These are phyloP conservation scores for Tupaia tana DNA, from an alignment of 2,113 vertebrate species.

Conservation along the genomic window DNA sequence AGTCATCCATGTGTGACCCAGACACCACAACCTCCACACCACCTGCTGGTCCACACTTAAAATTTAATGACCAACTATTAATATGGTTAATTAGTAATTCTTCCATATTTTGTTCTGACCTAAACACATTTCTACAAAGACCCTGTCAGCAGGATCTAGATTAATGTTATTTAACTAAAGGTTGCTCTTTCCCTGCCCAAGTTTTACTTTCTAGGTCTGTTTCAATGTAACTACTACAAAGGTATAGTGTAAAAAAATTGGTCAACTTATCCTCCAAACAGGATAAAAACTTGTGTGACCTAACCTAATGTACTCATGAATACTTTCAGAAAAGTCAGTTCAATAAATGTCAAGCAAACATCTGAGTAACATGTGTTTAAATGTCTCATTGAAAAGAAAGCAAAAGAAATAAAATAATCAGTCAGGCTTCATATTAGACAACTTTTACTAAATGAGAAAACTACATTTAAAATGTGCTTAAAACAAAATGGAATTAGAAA, in stretches of 20 bases:
- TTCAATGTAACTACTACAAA: slow-evolving; percentile 19
- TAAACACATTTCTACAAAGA: slow-evolving; percentile 38
- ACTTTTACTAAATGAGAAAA: slow-evolving; percentile 92
- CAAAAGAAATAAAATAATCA: slow-evolving; percentile 83
- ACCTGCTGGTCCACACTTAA: neutral
- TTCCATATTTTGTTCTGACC: slow-evolving; percentile 36
- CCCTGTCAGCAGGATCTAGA: neutral
- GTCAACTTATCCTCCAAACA: slow-evolving; percentile 31
- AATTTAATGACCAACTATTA: slow-evolving; percentile 41
- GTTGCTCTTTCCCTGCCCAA: neutral
- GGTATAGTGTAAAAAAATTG: slow-evolving; percentile 19
- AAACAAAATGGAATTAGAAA: slow-evolving; percentile 90
- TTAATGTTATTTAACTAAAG: slow-evolving; percentile 39
- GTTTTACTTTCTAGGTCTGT: slow-evolving; percentile 15
- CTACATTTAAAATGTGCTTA: slow-evolving; percentile 91
- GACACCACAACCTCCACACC: too few relatives aligned
- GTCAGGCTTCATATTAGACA: slow-evolving; percentile 89
- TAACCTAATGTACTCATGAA: slow-evolving; percentile 11
- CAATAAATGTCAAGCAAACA: slow-evolving; percentile 33
- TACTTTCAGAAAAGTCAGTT: slow-evolving; percentile 49
- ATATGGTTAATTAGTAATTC: slow-evolving; percentile 23
- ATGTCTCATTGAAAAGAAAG: slow-evolving; percentile 50
- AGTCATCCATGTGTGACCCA: too few relatives aligned
- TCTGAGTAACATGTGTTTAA: slow-evolving; percentile 49
- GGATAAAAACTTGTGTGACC: slow-evolving; percentile 50